Evolutionary conservation across 2,888 invertebrate species (phyloP), one percentile per base, ranked within the genome.

Genomic region (Seira sanloemensis): DNA sequence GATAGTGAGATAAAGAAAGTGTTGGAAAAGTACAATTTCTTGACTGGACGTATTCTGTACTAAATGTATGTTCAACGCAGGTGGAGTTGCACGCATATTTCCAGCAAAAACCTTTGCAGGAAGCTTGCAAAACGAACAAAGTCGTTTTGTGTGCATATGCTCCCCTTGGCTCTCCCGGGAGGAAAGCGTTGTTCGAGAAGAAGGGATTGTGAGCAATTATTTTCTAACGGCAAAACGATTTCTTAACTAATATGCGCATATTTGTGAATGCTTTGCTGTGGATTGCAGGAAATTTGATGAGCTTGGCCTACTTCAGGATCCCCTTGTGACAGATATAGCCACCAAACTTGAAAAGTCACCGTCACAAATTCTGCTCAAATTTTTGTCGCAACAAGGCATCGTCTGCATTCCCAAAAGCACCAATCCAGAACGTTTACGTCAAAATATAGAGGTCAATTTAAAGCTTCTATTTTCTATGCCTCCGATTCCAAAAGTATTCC

Each of bases 371-470:
- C 91, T 96, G 37, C 91, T 98, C 0, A 93, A 95, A 71, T 94
- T 95, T 91, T 92, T 94, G 18, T 90, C 96, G 9, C 96, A 97
- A 91, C 93, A 93, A 69, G 95, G 69, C 2, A 91, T 97, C 50
- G 93, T 93, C 2, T 94, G 94, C 27, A 96, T 97, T 90, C 97
- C 97, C 1, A 97, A 97, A 91, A 97, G 97, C 91, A 95, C 94
- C 0, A 95, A 95, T 91, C 92, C 94, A 0, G 90, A 91, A 9
- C 93, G 97, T 85, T 93, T 97, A 19, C 92, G 93, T 89, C 93
- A 96, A 91, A 97, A 97, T 90, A 93, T 96, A 50, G 92, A 95
- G 81, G 91, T 96, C 37, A 5, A 66, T 19, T 23, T 25, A 74
- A 25, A 50, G 26, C 0, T 23, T 5, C 0, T 23, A 71, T 62